Base-by-base conservation (phyloP, 2,797 vertebrate species). In the Premnoplex brunnescens region DNA sequence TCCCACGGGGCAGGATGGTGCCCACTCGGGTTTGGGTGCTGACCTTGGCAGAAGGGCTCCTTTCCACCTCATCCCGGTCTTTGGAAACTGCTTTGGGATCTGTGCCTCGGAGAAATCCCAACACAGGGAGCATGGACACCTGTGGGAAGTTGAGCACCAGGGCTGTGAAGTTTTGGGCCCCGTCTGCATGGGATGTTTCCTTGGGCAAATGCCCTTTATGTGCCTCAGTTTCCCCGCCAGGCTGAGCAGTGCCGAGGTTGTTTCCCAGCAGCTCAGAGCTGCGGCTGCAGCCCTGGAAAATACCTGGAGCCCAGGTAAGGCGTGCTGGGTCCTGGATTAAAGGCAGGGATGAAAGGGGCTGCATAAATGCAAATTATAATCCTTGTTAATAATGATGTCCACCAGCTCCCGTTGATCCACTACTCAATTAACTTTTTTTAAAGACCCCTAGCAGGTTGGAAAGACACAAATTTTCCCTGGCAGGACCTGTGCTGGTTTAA, bases 391-490 rank as follows among this genome's bases (percentile, higher is more conserved):
- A 39, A 81, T 19, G 7, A 77, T 76, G 87, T 93, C 95, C 90
- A 83, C 62, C 91, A 87, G 88, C 94, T 96, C 88, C 56, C 14
- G 9, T 82, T 88, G 88, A 96, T 92, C 94, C 52, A 6, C 73
- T 96, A 90, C 90, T 96, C 96, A 96, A 97, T 96, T 97, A 95
- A 89, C 79, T 93, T 94, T 73, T 92, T 94, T 64, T 59, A 79
- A 96, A 91, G 94, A 91, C 15, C 91, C 95, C 93, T 91, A 89
- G 88, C 51, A 64, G 52, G 64, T 77, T 46, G 71, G 86, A 75
- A 79, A 96, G 92, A 88, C 63, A 69, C 94, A 74, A 68, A 72
- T 96, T 96, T 96, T 85, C 82, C 77, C 90, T 93, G 92, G 64
- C 97, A 94, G 94, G 87, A 76, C 96, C 91, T 88, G 89, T 67